A percentile compares a stretch with the other conserved stretches of the same genome.
phyloP scores from a whole-genome alignment of 2,888 invertebrate species.

The Onchidella celtica region DNA sequence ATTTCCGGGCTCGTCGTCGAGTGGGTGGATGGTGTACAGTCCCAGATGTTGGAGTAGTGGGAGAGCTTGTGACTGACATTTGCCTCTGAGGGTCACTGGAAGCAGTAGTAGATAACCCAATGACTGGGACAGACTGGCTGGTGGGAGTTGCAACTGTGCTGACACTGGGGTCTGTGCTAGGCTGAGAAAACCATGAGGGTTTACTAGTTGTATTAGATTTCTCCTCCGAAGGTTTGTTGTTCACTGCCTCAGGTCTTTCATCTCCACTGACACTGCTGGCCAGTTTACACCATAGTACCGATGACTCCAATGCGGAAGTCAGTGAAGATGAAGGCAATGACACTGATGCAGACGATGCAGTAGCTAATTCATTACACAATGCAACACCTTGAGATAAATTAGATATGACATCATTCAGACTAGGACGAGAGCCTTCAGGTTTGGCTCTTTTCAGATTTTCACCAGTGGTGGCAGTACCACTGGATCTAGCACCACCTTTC shows the following conservation, averaged over 20 bases:
- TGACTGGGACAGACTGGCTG: neutral
- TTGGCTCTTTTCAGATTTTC: conserved; percentile 31
- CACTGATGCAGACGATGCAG: neutral
- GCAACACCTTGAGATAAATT: conserved; percentile 61
- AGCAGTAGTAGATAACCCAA: conserved; percentile 10
- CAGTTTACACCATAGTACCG: conserved; percentile 29
- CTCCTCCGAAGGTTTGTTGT: neutral
- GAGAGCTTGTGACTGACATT: neutral
- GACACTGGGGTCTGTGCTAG: neutral
- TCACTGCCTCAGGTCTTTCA: neutral
- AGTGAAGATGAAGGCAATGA: neutral
- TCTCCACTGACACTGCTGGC: neutral
- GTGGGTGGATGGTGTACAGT: conserved; percentile 34
- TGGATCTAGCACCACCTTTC: neutral
- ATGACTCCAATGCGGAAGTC: conserved; percentile 21
- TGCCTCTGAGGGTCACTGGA: neutral
- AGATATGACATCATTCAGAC: conserved; percentile 66
- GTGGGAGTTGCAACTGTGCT: neutral
- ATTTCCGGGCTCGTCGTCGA: conserved; percentile 22
- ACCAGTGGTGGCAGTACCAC: neutral
- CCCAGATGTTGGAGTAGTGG: neutral
- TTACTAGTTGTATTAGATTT: conserved; percentile 27
- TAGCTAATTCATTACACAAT: conserved; percentile 25
- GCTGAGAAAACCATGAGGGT: conserved; percentile 24
- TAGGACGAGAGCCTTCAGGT: conserved; percentile 53